Conservation (phyloP, 2,797 vertebrate genomes). For the Australoheros facetus region DNA sequence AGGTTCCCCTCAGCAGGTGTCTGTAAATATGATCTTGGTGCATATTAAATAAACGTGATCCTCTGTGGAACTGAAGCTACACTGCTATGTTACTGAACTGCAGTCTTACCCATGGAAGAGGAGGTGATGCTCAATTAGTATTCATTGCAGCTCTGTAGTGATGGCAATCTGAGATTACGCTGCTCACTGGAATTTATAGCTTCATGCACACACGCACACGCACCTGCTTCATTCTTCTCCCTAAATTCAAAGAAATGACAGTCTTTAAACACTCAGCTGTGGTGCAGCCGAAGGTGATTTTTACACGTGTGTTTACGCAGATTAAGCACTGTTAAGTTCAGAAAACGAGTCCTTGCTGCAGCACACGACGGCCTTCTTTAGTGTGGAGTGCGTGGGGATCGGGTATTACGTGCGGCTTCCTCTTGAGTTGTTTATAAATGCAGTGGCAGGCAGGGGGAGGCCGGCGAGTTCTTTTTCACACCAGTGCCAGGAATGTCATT, state of each 20-base stretch:
- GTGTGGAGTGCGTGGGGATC: background rate
- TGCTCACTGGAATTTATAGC: slow-evolving; percentile 60
- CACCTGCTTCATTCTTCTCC: slow-evolving; percentile 48
- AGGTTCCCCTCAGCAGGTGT: background rate
- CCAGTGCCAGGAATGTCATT: slow-evolving; percentile 72
- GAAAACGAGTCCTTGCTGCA: slow-evolving; percentile 1
- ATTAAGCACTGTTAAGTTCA: slow-evolving; percentile 25
- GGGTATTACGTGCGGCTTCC: slow-evolving; percentile 7
- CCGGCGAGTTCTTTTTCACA: slow-evolving; percentile 52
- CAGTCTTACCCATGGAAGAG: slow-evolving; percentile 16
- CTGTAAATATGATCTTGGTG: slow-evolving; percentile 4
- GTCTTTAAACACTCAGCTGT: slow-evolving; percentile 16
- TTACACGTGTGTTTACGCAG: slow-evolving; percentile 3
- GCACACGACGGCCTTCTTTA: background rate
- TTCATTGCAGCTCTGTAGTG: slow-evolving; percentile 52
- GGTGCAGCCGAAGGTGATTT: slow-evolving; percentile 11
- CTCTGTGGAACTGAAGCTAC: slow-evolving; percentile 37
- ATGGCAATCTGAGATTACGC: slow-evolving; percentile 57
- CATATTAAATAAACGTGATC: slow-evolving; percentile 35
- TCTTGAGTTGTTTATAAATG: slow-evolving; percentile 68
- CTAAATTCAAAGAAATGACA: slow-evolving; percentile 15
- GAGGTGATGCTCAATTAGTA: slow-evolving; percentile 49
- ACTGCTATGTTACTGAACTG: slow-evolving; percentile 52
- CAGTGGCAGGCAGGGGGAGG: slow-evolving; percentile 37
- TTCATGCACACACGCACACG: slow-evolving; percentile 39